Conservation (phyloP, 2,797 vertebrate genomes). For the Phoxinus dragarum region DNA sequence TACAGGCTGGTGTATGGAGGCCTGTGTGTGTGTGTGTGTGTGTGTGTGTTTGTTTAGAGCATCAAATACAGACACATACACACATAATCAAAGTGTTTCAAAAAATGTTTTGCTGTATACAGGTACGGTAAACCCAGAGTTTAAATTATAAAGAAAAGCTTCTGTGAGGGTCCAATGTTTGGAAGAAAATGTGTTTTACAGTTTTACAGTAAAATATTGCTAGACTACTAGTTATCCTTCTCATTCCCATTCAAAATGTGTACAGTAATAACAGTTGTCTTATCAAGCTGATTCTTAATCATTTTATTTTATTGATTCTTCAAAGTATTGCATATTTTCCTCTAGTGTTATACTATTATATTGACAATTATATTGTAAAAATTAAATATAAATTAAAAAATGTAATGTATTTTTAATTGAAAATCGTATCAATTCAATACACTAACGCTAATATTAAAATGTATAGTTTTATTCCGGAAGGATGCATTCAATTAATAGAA, state of each 20-base stretch:
- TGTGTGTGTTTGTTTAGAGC: conserved; percentile 47
- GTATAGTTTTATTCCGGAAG: neutral
- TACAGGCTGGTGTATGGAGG: conserved; percentile 31
- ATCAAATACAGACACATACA: neutral
- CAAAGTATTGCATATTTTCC: neutral
- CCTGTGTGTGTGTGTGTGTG: conserved; percentile 49
- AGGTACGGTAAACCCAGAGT: neutral
- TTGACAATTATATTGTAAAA: too few relatives aligned
- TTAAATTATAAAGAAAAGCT: neutral
- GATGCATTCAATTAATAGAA: neutral
- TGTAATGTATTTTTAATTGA: neutral
- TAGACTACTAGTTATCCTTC: neutral
- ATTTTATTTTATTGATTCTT: too few relatives aligned
- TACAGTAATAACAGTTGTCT: neutral
- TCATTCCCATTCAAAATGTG: neutral
- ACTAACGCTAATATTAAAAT: neutral
- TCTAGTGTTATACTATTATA: neutral
- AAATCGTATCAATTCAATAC: neutral
- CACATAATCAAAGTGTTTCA: neutral
- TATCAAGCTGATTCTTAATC: neutral
- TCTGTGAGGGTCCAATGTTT: neutral
- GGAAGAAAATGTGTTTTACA: neutral
- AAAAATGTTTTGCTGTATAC: neutral
- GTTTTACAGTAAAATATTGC: neutral
- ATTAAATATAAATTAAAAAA: too few relatives aligned